Evolutionary conservation across 2,888 invertebrate species (phyloP).

Genomic region (Lampropteryx suffumata): DNA sequence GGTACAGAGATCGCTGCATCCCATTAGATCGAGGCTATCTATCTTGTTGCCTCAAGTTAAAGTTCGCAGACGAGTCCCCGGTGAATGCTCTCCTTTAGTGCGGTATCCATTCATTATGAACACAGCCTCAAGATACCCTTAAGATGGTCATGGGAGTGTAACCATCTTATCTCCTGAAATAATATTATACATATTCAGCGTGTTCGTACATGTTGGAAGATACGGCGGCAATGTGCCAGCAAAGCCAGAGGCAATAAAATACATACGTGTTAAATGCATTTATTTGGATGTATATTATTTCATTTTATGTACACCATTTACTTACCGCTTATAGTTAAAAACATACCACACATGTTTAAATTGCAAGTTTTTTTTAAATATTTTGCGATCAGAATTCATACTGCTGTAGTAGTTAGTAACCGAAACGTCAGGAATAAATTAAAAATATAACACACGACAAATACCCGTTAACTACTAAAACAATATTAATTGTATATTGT

Average conservation of each 20-base stretch:
- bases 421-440: too few species aligned
- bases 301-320: too few species aligned
- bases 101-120: conserved; percentile 51
- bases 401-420: too few species aligned
- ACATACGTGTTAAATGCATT: background rate
- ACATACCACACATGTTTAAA: too few species aligned
- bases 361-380: too few species aligned
- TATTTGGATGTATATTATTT: too few species aligned
- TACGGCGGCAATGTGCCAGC: background rate
- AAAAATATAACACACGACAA: too few species aligned
- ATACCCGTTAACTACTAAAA: too few species aligned
- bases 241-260: background rate
- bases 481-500: too few species aligned
- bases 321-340: too few species aligned
- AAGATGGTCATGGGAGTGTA: conserved; percentile 33
- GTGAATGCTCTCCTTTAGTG: conserved; percentile 46
- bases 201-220: background rate
- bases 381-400: too few species aligned
- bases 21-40: conserved; percentile 41
- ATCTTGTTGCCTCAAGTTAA: conserved; percentile 52
- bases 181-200: background rate
- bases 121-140: conserved; percentile 24
- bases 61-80: conserved; percentile 59
- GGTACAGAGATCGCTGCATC: conserved; percentile 33
- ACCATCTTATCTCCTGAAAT: conserved; percentile 2